Evolutionary conservation across 2,888 invertebrate genomes (phyloP).

Genomic region (Pandemis cinnamomeana): DNA sequence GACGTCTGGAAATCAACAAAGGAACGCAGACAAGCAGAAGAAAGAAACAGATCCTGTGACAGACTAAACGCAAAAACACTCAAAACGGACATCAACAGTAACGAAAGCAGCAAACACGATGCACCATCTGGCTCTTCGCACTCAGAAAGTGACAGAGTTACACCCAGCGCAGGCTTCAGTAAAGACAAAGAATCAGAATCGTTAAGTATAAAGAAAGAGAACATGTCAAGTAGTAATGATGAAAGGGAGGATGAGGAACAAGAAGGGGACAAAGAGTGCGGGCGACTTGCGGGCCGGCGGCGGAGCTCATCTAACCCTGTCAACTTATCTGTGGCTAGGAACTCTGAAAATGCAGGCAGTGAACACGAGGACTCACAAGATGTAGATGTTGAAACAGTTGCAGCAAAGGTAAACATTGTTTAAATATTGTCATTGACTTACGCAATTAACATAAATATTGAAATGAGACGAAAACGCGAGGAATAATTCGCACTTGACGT

Average conservation of each 20-base stretch:
- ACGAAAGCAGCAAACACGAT: slow-evolving; percentile 82
- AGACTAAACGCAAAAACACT: slow-evolving; percentile 76
- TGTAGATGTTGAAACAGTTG: slow-evolving; percentile 82
- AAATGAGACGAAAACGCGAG: not conserved
- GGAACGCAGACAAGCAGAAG: slow-evolving; percentile 80
- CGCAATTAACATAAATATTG: not conserved
- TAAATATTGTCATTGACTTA: not conserved
- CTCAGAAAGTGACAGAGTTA: slow-evolving; percentile 79
- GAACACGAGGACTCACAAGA: slow-evolving; percentile 83
- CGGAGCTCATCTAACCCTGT: slow-evolving; percentile 93
- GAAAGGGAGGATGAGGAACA: slow-evolving; percentile 81
- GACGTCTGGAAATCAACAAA: slow-evolving; percentile 88
- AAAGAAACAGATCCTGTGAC: slow-evolving; percentile 79
- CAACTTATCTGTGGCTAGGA: slow-evolving; percentile 88
- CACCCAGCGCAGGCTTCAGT: slow-evolving; percentile 78
- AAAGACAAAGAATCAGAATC: slow-evolving; percentile 79
- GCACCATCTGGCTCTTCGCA: slow-evolving; percentile 80
- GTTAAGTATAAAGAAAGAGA: slow-evolving; percentile 81
- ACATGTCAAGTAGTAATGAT: slow-evolving; percentile 81
- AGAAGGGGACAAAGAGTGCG: slow-evolving; percentile 78
- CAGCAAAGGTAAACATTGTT: slow-evolving; percentile 73
- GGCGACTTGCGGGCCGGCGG: slow-evolving; percentile 84
- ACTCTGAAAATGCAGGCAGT: slow-evolving; percentile 84
- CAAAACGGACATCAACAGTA: slow-evolving; percentile 82
- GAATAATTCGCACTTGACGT: not conserved